These are phyloP conservation scores for Drosophila melanosoma DNA, from an alignment of 2,888 invertebrate genomes.

Conservation along the genomic window DNA sequence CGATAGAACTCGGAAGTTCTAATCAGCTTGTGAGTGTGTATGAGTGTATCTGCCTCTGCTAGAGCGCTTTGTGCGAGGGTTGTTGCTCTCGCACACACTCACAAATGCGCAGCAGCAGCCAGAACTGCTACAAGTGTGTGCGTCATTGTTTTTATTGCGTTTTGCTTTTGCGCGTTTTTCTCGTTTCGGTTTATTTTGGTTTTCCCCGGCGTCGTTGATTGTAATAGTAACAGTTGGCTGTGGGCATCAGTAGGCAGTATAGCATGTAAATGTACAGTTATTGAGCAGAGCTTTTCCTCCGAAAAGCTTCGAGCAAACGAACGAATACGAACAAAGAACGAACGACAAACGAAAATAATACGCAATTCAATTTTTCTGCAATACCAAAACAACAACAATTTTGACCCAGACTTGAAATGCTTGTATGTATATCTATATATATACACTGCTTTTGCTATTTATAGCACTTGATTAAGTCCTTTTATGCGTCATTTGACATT, in stretches of 20 bases:
- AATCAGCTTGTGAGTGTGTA: conserved; percentile 55
- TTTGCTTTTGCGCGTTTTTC: conserved; percentile 77
- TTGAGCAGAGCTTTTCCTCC: conserved; percentile 61
- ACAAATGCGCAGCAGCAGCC: conserved; percentile 53
- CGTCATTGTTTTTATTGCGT: conserved; percentile 82
- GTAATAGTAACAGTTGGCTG: conserved; percentile 11
- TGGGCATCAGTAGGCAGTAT: conserved; percentile 1
- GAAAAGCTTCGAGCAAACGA: conserved; percentile 55
- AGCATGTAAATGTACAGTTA: conserved; percentile 74
- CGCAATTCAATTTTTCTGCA: conserved; percentile 70
- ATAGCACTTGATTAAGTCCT: conserved; percentile 44
- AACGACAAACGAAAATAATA: conserved; percentile 61
- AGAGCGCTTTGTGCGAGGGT: conserved; percentile 43
- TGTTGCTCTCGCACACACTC: conserved; percentile 51
- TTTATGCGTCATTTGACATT: conserved; percentile 53
- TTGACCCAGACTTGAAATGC: conserved; percentile 66
- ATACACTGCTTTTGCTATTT: conserved; percentile 52
- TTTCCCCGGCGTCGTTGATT: conserved; percentile 52
- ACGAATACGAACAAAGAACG: conserved; percentile 23
- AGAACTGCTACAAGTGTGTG: conserved; percentile 80
- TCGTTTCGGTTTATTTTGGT: conserved; percentile 69
- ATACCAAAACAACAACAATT: conserved; percentile 39
- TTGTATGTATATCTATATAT: not conserved
- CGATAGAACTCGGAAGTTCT: conserved; percentile 66
- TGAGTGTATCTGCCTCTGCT: conserved; percentile 47